These are phyloP conservation scores for Myiagra hebetior DNA, from an alignment of 2,113 vertebrate genomes.

Conservation along the genomic window DNA sequence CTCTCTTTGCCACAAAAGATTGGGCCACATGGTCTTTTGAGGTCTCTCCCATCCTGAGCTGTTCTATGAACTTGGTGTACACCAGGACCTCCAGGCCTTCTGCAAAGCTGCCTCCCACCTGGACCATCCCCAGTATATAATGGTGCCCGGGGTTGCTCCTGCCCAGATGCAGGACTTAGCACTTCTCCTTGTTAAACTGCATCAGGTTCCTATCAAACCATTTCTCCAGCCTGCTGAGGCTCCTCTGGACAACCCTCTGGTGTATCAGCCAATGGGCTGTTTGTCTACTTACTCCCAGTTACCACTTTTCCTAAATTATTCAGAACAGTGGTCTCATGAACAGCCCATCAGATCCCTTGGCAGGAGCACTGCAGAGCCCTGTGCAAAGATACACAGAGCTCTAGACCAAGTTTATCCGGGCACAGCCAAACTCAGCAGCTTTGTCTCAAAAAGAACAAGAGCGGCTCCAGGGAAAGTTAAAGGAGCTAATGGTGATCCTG, in stretches of 20 bases:
- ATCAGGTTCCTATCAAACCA: background rate
- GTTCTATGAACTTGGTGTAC: background rate
- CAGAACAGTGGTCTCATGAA: background rate
- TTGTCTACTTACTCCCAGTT: background rate
- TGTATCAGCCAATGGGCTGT: background rate
- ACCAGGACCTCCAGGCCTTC: background rate
- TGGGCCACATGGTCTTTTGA: background rate
- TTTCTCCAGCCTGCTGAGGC: background rate
- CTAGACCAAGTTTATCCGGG: background rate
- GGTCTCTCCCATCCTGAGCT: background rate
- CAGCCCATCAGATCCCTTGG: background rate
- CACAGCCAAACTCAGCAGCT: background rate
- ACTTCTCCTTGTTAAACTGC: background rate
- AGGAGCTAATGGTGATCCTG: background rate
- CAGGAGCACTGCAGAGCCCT: background rate
- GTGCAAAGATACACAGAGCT: background rate
- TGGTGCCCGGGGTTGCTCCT: background rate
- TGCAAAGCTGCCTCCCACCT: background rate
- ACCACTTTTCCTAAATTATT: background rate
- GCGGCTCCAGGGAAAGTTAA: background rate
- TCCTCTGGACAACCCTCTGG: background rate
- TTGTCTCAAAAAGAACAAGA: background rate
- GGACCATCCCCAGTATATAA: background rate
- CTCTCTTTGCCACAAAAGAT: background rate
- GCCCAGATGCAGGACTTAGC: background rate